A percentile compares a stretch with the other conserved stretches of the same genome.
Evolutionary conservation across 2,888 invertebrate species (phyloP).

Genomic region (Torymus aiolomorphi): DNA sequence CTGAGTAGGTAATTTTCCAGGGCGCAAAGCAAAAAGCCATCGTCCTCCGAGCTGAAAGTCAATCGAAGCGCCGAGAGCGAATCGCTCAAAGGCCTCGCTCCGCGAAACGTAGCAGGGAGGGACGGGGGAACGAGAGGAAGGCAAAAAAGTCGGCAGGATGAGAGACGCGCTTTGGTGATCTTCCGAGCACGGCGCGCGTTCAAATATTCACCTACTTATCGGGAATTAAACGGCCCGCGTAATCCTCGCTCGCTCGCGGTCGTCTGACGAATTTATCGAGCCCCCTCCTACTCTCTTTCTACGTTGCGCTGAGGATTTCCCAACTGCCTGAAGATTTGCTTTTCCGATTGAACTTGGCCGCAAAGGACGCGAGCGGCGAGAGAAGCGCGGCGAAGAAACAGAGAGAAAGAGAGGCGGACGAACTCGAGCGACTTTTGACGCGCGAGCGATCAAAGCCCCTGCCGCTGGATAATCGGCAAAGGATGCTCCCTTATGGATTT

Average conservation of each 20-base stretch:
- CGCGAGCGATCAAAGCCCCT: constrained; percentile 72
- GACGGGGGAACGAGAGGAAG: background rate
- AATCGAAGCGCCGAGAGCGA: constrained; percentile 26
- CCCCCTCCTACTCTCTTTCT: constrained; percentile 45
- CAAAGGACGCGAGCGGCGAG: constrained; percentile 59
- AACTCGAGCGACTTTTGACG: constrained; percentile 70
- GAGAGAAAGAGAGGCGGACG: constrained; percentile 54
- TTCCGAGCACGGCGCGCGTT: constrained; percentile 16
- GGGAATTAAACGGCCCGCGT: constrained; percentile 54
- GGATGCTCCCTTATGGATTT: constrained; percentile 73
- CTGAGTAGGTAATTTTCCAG: constrained; percentile 13
- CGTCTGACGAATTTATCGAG: constrained; percentile 68
- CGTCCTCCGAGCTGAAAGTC: constrained; percentile 6
- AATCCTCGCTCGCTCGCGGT: constrained; percentile 54
- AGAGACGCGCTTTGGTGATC: constrained; percentile 54
- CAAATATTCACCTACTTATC: constrained; percentile 58
- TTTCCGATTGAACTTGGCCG: constrained; percentile 72
- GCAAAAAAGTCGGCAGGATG: constrained; percentile 34
- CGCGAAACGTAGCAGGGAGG: too few species aligned
- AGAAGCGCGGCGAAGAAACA: constrained; percentile 5
- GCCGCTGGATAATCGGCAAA: constrained; percentile 67
- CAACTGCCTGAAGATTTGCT: constrained; percentile 72
- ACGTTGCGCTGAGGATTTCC: constrained; percentile 50
- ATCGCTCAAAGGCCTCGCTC: constrained; percentile 47
- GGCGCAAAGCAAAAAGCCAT: constrained; percentile 11